Base-by-base conservation (phyloP, 2,888 invertebrate species). In the Caenorhabditis afra region DNA sequence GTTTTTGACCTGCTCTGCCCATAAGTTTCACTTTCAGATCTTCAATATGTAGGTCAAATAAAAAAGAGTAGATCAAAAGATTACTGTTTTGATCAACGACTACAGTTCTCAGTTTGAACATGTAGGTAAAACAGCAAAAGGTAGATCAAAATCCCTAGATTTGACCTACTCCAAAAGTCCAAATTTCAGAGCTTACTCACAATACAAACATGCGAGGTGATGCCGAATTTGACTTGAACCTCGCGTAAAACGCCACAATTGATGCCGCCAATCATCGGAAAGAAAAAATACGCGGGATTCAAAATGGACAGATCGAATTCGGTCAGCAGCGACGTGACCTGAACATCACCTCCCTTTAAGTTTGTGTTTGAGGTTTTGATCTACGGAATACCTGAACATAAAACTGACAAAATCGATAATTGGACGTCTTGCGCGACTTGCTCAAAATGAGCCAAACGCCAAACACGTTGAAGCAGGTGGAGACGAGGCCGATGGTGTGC, bases 191-290 rank as follows among this genome's bases (percentile, higher is more conserved):
- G 1, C 12, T 49, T 20, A 67, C 75, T 64, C 41, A 76, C 75
- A 16, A 76, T 76, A 20, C 67, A 64, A 58, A 68, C 12, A 52
- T 76, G 67, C n/a, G 75, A 76, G 7, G 67, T 61, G 2, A 76
- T 20, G 7, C 68, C 67, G 22, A 18, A 68, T 16, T 14, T 7
- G 3, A 64, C 52, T 52, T 76, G 75, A 58, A 45, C 57, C 1
- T 35, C 49, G 14, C 65, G 41, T 50, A 61, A 50, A 0, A 37
- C 7, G 50, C 75, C 75, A 52, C 75, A 76, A 68, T 76, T 68
- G 20, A 76, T 76, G 0, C 75, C 75, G 12, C 75, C 75, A 18
- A 68, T 76, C 62, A 76, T 76, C 44, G 75, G 75, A 52, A 76
- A 76, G 41, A 65, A 76, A 16, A 76, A 76, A 45, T 76, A 76